Evolutionary conservation across 2,113 vertebrate species (phyloP).

Genomic region (Podiceps cristatus): DNA sequence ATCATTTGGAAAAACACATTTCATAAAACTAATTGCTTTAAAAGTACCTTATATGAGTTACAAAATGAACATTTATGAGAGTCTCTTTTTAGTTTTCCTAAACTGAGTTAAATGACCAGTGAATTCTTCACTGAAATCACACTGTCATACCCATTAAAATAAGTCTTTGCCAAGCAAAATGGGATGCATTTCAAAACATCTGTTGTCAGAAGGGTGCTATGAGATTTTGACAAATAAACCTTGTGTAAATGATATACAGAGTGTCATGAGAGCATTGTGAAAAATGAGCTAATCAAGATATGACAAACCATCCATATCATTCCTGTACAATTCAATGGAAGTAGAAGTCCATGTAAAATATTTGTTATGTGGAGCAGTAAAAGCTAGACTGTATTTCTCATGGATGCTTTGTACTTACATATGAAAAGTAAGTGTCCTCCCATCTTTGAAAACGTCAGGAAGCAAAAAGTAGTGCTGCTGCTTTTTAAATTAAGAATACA

Average conservation of each 20-base stretch:
- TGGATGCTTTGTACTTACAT: neutral
- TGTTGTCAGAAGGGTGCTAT: neutral
- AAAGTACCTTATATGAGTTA: neutral
- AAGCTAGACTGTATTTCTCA: neutral
- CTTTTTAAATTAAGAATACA: neutral
- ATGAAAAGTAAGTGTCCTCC: neutral
- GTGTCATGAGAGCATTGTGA: slow-evolving; percentile 41
- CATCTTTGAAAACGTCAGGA: neutral
- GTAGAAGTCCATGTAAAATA: neutral
- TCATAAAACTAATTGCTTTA: neutral
- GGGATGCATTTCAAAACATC: slow-evolving; percentile 22
- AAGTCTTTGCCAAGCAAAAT: neutral
- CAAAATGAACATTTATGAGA: neutral
- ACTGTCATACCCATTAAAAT: neutral
- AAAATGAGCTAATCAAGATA: slow-evolving; percentile 15
- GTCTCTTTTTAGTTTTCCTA: neutral
- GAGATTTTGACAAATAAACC: slow-evolving; percentile 39
- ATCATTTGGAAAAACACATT: neutral
- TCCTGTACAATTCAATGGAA: neutral
- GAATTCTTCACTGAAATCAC: neutral
- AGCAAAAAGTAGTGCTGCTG: neutral
- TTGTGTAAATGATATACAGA: neutral
- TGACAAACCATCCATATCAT: neutral
- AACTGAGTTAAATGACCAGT: neutral
- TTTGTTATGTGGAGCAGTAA: neutral